Evolutionary conservation across 2,113 vertebrate species (phyloP).

Genomic region (Scatophagus argus): DNA sequence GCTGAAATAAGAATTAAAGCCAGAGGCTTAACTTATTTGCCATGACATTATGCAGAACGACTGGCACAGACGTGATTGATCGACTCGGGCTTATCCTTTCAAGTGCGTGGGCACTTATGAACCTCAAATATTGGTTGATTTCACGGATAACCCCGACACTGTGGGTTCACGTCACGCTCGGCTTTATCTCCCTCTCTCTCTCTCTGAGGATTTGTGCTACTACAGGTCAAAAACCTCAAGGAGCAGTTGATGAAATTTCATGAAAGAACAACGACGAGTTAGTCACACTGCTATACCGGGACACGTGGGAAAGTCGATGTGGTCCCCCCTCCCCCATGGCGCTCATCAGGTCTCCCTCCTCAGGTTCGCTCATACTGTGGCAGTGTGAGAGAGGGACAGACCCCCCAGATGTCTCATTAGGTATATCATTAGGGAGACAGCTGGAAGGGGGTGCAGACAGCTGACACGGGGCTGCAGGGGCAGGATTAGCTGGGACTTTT

Average conservation of each 20-base stretch:
- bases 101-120: slow-evolving; percentile 52
- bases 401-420: slow-evolving; percentile 85
- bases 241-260: slow-evolving; percentile 67
- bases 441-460: slow-evolving; percentile 80
- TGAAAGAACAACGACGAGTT: slow-evolving; percentile 55
- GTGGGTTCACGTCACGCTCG: slow-evolving; percentile 21
- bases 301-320: slow-evolving; percentile 72
- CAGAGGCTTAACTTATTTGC: slow-evolving; percentile 44
- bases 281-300: slow-evolving; percentile 59
- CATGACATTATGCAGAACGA: slow-evolving; percentile 57
- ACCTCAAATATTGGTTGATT: slow-evolving; percentile 66
- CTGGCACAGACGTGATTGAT: slow-evolving; percentile 41
- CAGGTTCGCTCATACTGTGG: slow-evolving; percentile 55
- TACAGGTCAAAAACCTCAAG: slow-evolving; percentile 43
- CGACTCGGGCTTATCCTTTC: slow-evolving; percentile 54
- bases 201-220: slow-evolving; percentile 25
- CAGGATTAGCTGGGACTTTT: slow-evolving; percentile 69
- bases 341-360: not conserved
- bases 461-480: slow-evolving; percentile 72
- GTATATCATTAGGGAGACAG: slow-evolving; percentile 86
- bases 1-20: slow-evolving; percentile 53
- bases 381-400: slow-evolving; percentile 66
- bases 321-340: not conserved
- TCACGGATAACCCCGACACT: slow-evolving; percentile 40
- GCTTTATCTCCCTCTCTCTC: slow-evolving; percentile 33